Evolutionary conservation across 2,797 vertebrate species (phyloP).

Genomic region (Meda fulgida): DNA sequence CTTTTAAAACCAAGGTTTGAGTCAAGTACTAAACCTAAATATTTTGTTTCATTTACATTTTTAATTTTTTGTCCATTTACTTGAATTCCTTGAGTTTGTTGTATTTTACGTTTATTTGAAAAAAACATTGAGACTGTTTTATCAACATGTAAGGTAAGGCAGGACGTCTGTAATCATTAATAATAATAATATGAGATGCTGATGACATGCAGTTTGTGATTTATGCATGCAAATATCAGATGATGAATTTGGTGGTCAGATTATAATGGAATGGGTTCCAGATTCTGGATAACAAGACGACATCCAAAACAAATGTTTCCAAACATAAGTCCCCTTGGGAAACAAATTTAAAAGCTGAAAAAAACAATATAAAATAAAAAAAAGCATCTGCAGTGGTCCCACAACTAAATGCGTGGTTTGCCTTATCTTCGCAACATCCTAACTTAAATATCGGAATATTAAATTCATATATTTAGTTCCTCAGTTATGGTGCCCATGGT

Average conservation of each 20-base stretch:
- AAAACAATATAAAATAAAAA: too few relatives aligned
- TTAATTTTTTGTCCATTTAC: too few relatives aligned
- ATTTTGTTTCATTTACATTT: too few relatives aligned
- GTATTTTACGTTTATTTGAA: too few relatives aligned
- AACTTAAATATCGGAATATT: background rate
- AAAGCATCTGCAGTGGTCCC: background rate
- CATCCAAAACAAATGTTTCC: background rate
- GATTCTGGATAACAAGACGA: background rate
- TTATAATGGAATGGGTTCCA: conserved; percentile 12
- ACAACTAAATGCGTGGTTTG: background rate
- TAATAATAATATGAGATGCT: conserved; percentile 21
- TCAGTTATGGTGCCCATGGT: background rate
- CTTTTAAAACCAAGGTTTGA: too few relatives aligned
- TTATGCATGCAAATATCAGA: conserved; percentile 19
- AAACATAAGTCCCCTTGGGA: background rate
- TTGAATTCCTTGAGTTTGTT: too few relatives aligned
- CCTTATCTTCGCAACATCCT: background rate
- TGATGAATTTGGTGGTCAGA: conserved; percentile 25
- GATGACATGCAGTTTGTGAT: conserved; percentile 24
- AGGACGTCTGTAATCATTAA: too few relatives aligned
- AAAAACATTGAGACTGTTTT: too few relatives aligned
- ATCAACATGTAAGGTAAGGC: too few relatives aligned
- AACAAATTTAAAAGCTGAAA: background rate
- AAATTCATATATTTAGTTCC: background rate
- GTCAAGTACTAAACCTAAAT: too few relatives aligned